Conservation (phyloP, 30 jellyfish, hydroid and myxozoan genomes). For the Haliclystus octoradiatus region DNA sequence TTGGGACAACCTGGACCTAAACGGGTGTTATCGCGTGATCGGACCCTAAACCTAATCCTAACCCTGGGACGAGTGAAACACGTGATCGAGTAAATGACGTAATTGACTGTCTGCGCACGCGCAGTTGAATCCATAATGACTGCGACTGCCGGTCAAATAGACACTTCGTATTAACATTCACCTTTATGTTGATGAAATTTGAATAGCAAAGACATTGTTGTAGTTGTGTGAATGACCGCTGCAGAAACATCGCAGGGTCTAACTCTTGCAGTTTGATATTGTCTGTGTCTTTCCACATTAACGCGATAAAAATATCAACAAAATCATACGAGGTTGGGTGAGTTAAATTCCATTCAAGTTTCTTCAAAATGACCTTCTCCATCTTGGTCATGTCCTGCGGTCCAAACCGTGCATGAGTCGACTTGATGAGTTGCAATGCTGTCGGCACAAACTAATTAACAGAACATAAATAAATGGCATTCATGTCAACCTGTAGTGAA, state of each 20-base stretch:
- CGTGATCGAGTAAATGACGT: too few relatives aligned
- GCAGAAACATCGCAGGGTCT: not conserved
- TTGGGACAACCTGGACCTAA: too few relatives aligned
- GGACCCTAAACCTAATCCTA: too few relatives aligned
- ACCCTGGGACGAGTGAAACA: too few relatives aligned
- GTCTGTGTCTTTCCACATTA: not conserved
- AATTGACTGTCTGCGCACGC: too few relatives aligned
- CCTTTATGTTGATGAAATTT: not conserved
- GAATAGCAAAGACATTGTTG: not conserved
- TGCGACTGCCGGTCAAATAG: too few relatives aligned
- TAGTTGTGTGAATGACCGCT: not conserved
- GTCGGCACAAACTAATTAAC: slow-evolving; percentile 34
- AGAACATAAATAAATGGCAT: not conserved
- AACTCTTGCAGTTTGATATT: not conserved
- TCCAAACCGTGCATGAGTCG: slow-evolving; percentile 28
- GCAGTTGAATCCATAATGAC: too few relatives aligned
- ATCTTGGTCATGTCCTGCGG: slow-evolving; percentile 49
- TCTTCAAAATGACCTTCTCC: slow-evolving; percentile 47
- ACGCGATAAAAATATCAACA: slow-evolving; percentile 10
- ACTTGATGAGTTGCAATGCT: slow-evolving; percentile 11
- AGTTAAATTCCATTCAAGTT: slow-evolving; percentile 23
- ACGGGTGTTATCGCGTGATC: too few relatives aligned
- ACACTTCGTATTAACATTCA: too few relatives aligned
- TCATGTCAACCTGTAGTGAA: too few relatives aligned
- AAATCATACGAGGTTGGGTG: slow-evolving; percentile 54